A percentile compares a stretch with the other conserved stretches of the same genome.
Conservation (phyloP, 1,140 invertebrate species). For the Batillaria attramentaria region DNA sequence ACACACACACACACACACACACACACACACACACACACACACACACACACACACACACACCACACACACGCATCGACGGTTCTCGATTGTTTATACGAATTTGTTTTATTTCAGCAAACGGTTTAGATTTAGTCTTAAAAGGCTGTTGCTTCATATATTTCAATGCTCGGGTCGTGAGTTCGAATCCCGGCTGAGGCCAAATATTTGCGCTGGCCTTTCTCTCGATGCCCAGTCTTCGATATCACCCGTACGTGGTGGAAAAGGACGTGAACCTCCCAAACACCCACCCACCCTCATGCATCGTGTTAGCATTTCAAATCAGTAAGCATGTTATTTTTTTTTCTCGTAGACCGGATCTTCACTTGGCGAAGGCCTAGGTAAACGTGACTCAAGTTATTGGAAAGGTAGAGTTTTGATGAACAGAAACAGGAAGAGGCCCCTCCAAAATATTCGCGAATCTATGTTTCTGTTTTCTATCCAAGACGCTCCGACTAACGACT, state of each 20-base stretch:
- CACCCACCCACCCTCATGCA: background rate
- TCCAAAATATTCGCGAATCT: too few relatives aligned
- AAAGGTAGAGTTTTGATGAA: too few relatives aligned
- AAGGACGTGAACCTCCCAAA: too few relatives aligned
- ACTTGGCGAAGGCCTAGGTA: too few relatives aligned
- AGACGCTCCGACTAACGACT: too few relatives aligned
- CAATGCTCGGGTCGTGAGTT: too few relatives aligned
- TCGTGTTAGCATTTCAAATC: background rate
- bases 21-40: constrained; percentile 11
- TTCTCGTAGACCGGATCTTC: too few relatives aligned
- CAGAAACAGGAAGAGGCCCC: too few relatives aligned
- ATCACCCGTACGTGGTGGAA: too few relatives aligned
- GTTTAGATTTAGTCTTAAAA: background rate
- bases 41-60: background rate
- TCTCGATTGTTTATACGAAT: background rate
- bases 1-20: constrained; percentile 9
- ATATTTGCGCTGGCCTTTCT: background rate
- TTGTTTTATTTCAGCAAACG: background rate
- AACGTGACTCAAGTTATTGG: too few relatives aligned
- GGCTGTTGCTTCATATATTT: constrained; percentile 19
- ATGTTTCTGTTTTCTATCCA: too few relatives aligned
- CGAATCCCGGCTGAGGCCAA: background rate
- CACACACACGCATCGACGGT: background rate
- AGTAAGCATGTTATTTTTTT: too few relatives aligned
- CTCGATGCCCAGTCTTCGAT: background rate